Percentiles rank a stretch among this genome's conserved stretches.
Conservation (phyloP, 2,888 invertebrate species). For the Rotaria sp. region DNA sequence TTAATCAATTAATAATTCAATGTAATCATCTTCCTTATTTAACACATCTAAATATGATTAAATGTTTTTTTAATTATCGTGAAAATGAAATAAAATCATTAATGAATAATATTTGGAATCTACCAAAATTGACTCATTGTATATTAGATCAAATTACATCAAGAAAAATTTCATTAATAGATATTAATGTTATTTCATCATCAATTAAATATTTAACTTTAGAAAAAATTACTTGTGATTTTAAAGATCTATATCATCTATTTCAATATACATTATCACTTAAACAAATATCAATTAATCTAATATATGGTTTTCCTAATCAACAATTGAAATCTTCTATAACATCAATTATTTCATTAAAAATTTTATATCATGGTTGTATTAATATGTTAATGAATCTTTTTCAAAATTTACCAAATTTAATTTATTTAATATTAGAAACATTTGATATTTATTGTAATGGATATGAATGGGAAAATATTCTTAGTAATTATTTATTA, state of each 20-base stretch:
- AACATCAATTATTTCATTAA: neutral
- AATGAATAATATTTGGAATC: neutral
- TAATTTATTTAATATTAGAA: neutral
- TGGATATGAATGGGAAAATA: neutral
- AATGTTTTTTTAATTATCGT: neutral
- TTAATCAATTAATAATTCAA: neutral
- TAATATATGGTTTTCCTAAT: neutral
- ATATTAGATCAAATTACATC: neutral
- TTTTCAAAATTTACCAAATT: neutral
- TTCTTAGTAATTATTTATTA: neutral
- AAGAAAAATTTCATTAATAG: neutral
- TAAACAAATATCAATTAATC: neutral
- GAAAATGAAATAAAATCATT: neutral
- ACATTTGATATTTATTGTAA: neutral
- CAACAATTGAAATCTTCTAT: neutral
- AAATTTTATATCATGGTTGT: neutral
- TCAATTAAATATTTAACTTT: neutral
- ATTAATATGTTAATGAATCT: neutral
- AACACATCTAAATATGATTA: neutral
- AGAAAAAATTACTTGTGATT: neutral
- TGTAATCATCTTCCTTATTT: neutral
- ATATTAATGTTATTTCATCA: neutral
- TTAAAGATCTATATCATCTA: neutral
- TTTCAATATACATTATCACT: neutral
- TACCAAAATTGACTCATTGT: neutral